These are phyloP conservation scores for Halesus radiatus DNA, from an alignment of 1,140 invertebrate species.

Conservation along the genomic window DNA sequence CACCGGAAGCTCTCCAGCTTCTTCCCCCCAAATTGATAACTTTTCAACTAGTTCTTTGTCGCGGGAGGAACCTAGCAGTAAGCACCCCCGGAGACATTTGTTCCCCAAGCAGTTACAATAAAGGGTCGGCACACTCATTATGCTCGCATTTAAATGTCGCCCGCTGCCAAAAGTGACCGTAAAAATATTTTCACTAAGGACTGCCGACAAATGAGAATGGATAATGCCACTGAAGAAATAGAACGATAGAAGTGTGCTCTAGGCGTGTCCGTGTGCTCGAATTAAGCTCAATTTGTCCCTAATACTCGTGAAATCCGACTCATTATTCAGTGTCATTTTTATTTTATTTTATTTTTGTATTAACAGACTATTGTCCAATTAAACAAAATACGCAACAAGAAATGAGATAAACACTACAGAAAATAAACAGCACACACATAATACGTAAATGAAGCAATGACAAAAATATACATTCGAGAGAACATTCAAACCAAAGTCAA, in stretches of 20 bases:
- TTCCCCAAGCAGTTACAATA: slow-evolving; percentile 35
- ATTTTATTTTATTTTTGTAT: too few species aligned
- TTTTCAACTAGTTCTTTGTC: slow-evolving; percentile 49
- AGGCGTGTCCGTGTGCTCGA: background rate
- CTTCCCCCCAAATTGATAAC: slow-evolving; percentile 55
- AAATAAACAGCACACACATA: too few species aligned
- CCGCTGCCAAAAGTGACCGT: slow-evolving; percentile 44
- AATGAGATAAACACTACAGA: too few species aligned
- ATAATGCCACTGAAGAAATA: slow-evolving; percentile 1
- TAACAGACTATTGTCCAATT: too few species aligned
- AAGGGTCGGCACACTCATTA: slow-evolving; percentile 42
- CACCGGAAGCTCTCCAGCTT: slow-evolving; percentile 52
- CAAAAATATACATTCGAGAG: too few species aligned
- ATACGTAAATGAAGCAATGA: too few species aligned
- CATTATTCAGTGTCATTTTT: too few species aligned
- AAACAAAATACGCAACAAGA: too few species aligned
- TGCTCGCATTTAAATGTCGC: slow-evolving; percentile 40
- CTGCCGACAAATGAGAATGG: slow-evolving; percentile 38
- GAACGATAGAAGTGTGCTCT: too few species aligned
- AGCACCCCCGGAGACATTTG: slow-evolving; percentile 27
- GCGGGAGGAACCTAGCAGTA: background rate
- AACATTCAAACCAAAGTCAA: too few species aligned
- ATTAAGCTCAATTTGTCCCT: background rate
- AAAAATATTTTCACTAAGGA: slow-evolving; percentile 41
- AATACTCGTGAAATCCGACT: too few species aligned